A percentile compares a stretch with the other conserved stretches of the same genome.
Conservation (phyloP, 1,140 invertebrate species). For the Drosophila azteca region DNA sequence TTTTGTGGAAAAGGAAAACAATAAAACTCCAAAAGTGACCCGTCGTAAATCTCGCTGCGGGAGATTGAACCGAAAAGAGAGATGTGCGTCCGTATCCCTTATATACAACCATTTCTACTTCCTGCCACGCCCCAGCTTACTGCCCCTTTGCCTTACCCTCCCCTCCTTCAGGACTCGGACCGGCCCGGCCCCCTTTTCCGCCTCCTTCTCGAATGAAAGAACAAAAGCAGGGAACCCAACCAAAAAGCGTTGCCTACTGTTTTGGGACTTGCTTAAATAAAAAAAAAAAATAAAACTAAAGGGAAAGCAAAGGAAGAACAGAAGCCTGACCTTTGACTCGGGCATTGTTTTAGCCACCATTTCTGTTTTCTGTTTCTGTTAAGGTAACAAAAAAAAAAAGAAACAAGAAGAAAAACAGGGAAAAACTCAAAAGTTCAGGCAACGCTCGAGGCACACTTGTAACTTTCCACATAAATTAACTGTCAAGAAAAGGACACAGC, state of each 20-base stretch:
- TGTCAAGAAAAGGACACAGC: slow-evolving; percentile 68
- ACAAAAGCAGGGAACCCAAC: slow-evolving; percentile 3
- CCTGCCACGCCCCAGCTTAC: too few species aligned
- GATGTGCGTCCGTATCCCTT: slow-evolving; percentile 55
- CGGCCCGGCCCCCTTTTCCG: slow-evolving; percentile 2
- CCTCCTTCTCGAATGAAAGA: slow-evolving; percentile 24
- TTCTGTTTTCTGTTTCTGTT: slow-evolving; percentile 14
- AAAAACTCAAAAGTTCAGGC: slow-evolving; percentile 57
- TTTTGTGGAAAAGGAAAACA: slow-evolving; percentile 53
- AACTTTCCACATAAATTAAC: slow-evolving; percentile 81
- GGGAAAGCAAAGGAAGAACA: slow-evolving; percentile 45
- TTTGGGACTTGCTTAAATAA: slow-evolving; percentile 24
- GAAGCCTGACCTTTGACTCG: slow-evolving; percentile 72
- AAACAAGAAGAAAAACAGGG: background rate
- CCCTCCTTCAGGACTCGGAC: too few species aligned
- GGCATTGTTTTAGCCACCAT: slow-evolving; percentile 42
- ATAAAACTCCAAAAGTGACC: slow-evolving; percentile 74
- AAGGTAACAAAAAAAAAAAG: background rate
- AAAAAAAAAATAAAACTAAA: slow-evolving; percentile 2
- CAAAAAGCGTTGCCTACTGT: slow-evolving; percentile 53
- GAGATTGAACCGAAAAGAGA: slow-evolving; percentile 12
- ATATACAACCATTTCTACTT: background rate
- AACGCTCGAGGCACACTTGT: slow-evolving; percentile 69
- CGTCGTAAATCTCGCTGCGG: slow-evolving; percentile 73
- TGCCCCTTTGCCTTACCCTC: slow-evolving; percentile 3